These are phyloP conservation scores for Protobothrops mucrosquamatus DNA, from an alignment of 2,113 vertebrate genomes.

Conservation along the genomic window DNA sequence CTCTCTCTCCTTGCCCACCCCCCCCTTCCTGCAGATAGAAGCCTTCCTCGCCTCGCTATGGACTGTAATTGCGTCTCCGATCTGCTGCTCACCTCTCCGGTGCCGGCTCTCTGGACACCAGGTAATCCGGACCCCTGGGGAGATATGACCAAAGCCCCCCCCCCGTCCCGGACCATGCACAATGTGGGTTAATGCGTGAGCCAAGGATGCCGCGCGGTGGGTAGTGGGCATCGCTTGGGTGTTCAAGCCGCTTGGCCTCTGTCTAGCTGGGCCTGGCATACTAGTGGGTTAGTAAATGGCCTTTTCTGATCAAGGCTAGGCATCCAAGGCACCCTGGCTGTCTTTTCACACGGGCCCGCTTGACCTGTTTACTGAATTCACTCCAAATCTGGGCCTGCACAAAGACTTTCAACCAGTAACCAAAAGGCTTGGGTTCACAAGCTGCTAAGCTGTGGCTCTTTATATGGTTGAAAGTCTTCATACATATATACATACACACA, in stretches of 20 bases:
- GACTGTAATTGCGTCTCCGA: conserved; percentile 94
- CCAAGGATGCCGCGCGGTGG: background rate
- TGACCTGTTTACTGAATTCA: background rate
- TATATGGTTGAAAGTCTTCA: no score
- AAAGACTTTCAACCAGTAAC: background rate
- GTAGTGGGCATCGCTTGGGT: background rate
- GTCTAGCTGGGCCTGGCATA: background rate
- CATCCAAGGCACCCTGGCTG: background rate
- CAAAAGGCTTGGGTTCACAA: background rate
- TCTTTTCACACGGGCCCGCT: background rate
- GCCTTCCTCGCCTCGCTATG: conserved; percentile 72
- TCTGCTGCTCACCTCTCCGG: conserved; percentile 84
- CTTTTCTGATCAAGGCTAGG: background rate
- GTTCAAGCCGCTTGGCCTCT: background rate
- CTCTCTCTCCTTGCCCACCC: background rate
- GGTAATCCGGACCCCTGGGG: conserved; percentile 67
- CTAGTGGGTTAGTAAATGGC: background rate
- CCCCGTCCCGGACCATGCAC: background rate
- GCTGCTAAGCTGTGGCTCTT: background rate
- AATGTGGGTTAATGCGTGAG: background rate
- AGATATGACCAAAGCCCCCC: background rate
- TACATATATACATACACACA: no score
- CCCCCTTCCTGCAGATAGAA: conserved; percentile 61
- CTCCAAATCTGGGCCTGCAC: background rate
- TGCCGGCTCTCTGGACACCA: conserved; percentile 91